Evolutionary conservation across 1,140 invertebrate species (phyloP), one percentile per base, ranked within the genome.

Genomic region (Papilio polytes): DNA sequence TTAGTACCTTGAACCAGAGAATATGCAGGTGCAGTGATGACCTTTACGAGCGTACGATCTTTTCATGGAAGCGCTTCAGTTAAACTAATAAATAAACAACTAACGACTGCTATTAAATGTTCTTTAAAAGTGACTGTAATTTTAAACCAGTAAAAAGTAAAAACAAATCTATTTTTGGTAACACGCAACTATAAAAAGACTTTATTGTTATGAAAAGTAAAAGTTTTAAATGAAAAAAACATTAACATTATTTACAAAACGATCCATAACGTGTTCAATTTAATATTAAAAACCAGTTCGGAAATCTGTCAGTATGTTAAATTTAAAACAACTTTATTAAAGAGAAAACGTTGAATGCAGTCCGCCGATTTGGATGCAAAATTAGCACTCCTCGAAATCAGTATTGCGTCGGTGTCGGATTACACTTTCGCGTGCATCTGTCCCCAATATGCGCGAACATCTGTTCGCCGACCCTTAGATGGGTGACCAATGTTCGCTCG

Each of bases 351-450:
- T 36, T 18, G n/a, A 59, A 78, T 41, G 76, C 31, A 63, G 13
- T 70, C 22, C 26, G 76, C 9, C 53, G 76, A 78, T 20, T 59
- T 51, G 46, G 20, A 78, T 78, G 76, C 76, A 59, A 78, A 59
- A 78, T 78, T 78, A 59, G 76, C 76, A 78, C 76, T 78, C 76
- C 22, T 76, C 22, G 76, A 59, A 78, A 78, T 78, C 76, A 78
- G 74, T 53, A 13, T 70, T 70, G 48, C 53, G 4, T 20, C 74
- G 20, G 76, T 78, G 51, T 78, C 76, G 51, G 26, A 18, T 78
- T 78, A 78, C 76, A 78, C 53, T 78, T 78, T 78, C 53, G 76
- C 53, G 13, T 78, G 76, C 76, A 78, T 78, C 76, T 78, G 76
- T 59, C 53, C 76, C 76, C 76, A 78, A 78, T 78, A 78, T 78